Evolutionary conservation across 1,140 invertebrate species (phyloP).

Genomic region (Sitophilus oryzae): DNA sequence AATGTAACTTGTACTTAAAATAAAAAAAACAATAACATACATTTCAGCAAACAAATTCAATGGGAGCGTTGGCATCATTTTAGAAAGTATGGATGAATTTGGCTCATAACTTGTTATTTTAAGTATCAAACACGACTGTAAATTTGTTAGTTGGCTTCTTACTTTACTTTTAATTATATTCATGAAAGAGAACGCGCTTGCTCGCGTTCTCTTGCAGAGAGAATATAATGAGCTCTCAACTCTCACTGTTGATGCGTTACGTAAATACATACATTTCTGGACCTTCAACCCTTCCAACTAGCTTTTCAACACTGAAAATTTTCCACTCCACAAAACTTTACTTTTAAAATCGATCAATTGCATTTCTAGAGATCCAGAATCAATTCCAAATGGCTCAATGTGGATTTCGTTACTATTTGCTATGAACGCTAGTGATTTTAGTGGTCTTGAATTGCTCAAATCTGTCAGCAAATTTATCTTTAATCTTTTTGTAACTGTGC

Average conservation of each 20-base stretch:
- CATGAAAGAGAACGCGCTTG: slow-evolving; percentile 32
- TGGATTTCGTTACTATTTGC: slow-evolving; percentile 30
- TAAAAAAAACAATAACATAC: too few relatives aligned
- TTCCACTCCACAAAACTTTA: slow-evolving; percentile 29
- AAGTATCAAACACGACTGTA: slow-evolving; percentile 31
- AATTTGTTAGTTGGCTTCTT: slow-evolving; percentile 35
- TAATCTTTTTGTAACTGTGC: slow-evolving; percentile 32
- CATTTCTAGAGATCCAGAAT: slow-evolving; percentile 33
- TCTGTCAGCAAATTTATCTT: slow-evolving; percentile 32
- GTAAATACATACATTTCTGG: slow-evolving; percentile 31
- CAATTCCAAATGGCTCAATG: slow-evolving; percentile 32
- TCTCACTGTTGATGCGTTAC: too few relatives aligned
- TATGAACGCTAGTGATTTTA: slow-evolving; percentile 34
- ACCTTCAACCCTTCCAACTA: slow-evolving; percentile 32
- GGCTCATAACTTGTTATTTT: slow-evolving; percentile 31
- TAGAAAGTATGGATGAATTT: slow-evolving; percentile 27
- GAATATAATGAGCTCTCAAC: too few relatives aligned
- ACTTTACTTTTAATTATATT: slow-evolving; percentile 36
- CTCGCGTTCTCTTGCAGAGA: too few relatives aligned
- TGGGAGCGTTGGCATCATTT: slow-evolving; percentile 29
- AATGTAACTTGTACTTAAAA: too few relatives aligned
- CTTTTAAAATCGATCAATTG: slow-evolving; percentile 36
- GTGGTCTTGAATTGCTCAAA: slow-evolving; percentile 34
- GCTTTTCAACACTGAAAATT: slow-evolving; percentile 23
- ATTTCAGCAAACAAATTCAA: too few relatives aligned